Percentiles rank a stretch among this genome's conserved stretches.
Evolutionary conservation across 2,888 invertebrate species (phyloP).

Genomic region (Galerucella pusilla): DNA sequence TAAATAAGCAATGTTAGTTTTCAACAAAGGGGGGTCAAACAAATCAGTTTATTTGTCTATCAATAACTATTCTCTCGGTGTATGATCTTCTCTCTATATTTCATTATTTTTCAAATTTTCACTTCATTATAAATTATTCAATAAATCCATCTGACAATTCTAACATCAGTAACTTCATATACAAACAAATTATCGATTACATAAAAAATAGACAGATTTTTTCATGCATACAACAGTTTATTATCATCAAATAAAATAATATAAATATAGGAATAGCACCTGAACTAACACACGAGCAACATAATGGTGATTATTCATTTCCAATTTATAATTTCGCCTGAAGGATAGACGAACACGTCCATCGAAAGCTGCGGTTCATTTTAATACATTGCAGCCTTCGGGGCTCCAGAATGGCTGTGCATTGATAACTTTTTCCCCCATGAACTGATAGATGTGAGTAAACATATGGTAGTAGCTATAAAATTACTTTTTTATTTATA

Average conservation of each 20-base stretch:
- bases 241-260: not conserved
- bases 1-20: too few species aligned
- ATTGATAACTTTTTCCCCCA: not conserved
- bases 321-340: constrained; percentile 11
- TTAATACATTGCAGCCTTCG: not conserved
- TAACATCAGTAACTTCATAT: too few species aligned
- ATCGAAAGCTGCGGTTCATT: constrained; percentile 12
- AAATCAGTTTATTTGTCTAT: too few species aligned
- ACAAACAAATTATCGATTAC: not conserved
- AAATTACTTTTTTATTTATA: not conserved
- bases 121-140: too few species aligned
- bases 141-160: too few species aligned
- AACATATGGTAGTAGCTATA: constrained; percentile 2
- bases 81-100: too few species aligned
- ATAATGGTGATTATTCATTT: constrained; percentile 4
- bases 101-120: too few species aligned
- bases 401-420: constrained; percentile 2
- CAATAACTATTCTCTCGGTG: too few species aligned
- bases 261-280: not conserved
- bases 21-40: too few species aligned
- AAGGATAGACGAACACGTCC: constrained; percentile 13
- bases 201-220: not conserved
- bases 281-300: constrained; percentile 13
- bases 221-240: too few species aligned
- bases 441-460: not conserved